Evolutionary conservation across 2,888 invertebrate genomes (phyloP), one percentile per base, ranked within the genome.

Genomic region (Endomychus coccineus): DNA sequence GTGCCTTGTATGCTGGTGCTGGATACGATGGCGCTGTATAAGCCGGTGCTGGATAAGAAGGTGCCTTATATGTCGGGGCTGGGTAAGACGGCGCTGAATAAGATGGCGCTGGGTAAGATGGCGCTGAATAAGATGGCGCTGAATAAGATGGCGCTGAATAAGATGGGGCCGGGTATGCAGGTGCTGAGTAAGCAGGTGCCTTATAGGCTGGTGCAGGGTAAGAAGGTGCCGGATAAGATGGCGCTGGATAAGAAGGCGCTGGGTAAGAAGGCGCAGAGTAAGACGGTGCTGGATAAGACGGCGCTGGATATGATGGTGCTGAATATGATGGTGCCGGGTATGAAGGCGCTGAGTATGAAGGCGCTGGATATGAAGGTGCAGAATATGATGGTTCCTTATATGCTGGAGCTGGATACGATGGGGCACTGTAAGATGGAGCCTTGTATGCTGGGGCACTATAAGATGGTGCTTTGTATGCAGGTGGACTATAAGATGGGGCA

Each of bases 381-480:
- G 27, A 29, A 7, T 40, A 45, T 17, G 13, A 34, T 10, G 31
- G 21, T 9, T 9, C 21, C 21, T 19, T 16, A 11, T 29, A 23
- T 21, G 13, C 13, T 42, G 39, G n/a, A 38, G 37, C 24, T 45
- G 44, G 40, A 32, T 54, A 48, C 16, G 40, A 28, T 28, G 40
- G 40, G 7, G 48, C 44, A 6, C 30, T 33, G 16, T 51, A 45
- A 11, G 39, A 17, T 24, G 54, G 49, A 13, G 46, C 43, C 1
- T 37, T 16, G 25, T 48, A 49, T 1, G 34, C 9, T 34, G 46
- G 44, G 6, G 48, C 42, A 5, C 33, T 24, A 34, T 49, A 49
- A 7, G 41, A 16, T 36, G 50, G 48, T 16, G 48, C 46, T 17
- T 34, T 29, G 30, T 50, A 50, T 16, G 39, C 39, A 27, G 43